Base-by-base conservation (phyloP, 2,888 invertebrate species). In the Eustalomyia histrio region DNA sequence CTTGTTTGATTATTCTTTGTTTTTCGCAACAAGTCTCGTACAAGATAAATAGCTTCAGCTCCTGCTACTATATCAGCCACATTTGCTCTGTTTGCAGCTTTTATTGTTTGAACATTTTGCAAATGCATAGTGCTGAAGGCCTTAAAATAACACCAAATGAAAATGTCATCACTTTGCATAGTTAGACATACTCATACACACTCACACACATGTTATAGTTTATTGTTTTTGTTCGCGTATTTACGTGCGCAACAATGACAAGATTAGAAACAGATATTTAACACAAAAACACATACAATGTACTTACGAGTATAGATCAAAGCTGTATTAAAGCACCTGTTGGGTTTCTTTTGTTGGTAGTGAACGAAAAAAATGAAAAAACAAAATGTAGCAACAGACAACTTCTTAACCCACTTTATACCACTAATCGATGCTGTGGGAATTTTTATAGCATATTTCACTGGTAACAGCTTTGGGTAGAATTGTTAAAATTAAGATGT, bases 11-110 rank as follows among this genome's bases (percentile, higher is more conserved):
- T 29, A 24, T 24, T 24, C 5, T 24, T 24, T 29, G 3, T 29
- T 6, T 63, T 78, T 43, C 47, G 71, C 73, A 79, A 79, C 73
- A 79, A 79, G 79, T 79, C n/a, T n/a, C 29, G 68, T 63, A 64
- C 12, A 68, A 68, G 73, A 73, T 73, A 68, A 79, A 79, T 52
- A 29, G 73, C 57, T 73, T 21, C 50, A 63, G 55, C 47, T 64
- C 47, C 55, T 73, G 55, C 50, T 50, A 12, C 10, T 14, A 14
- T 14, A 24, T 33, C 33, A 52, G 18, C n/a, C 39, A n/a, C 39
- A 12, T 39, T 39, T 12, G 10, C 16, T 47, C 43, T n/a, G n/a
- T n/a, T n/a, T n/a, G 43, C 6, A 67, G 24, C 55, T 33, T 16
- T 33, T 73, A 47, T 47, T 64, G 29, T 73, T 53, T 18, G 33